These are phyloP conservation scores for Dendrocincla tyrannina DNA, from an alignment of 2,797 vertebrate species.

Conservation along the genomic window DNA sequence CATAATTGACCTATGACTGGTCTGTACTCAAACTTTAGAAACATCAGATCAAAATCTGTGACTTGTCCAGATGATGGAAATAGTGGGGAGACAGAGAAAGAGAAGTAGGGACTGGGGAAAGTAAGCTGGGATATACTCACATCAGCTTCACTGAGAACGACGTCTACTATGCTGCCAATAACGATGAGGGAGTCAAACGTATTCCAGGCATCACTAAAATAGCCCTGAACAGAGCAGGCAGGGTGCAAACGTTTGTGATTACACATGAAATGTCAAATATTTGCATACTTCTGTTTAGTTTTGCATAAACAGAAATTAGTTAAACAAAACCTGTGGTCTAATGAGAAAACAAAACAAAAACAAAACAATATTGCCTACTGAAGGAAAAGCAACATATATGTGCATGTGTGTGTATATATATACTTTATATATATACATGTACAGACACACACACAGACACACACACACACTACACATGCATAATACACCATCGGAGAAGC, in stretches of 20 bases:
- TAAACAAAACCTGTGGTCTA: slow-evolving; percentile 66
- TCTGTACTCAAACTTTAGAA: slow-evolving; percentile 69
- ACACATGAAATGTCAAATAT: slow-evolving; percentile 74
- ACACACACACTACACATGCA: slow-evolving; percentile 27
- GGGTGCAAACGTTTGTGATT: slow-evolving; percentile 82
- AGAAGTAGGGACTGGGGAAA: slow-evolving; percentile 62
- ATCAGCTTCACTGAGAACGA: slow-evolving; percentile 99
- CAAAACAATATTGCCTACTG: slow-evolving; percentile 72
- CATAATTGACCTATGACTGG: slow-evolving; percentile 60
- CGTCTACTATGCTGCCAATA: slow-evolving; percentile 99
- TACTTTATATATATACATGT: slow-evolving; percentile 48
- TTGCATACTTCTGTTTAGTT: slow-evolving; percentile 76
- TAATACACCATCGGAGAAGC: not conserved
- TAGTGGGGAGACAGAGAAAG: slow-evolving; percentile 71
- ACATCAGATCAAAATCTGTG: slow-evolving; percentile 75
- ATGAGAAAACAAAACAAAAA: slow-evolving; percentile 63
- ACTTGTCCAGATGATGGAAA: slow-evolving; percentile 81
- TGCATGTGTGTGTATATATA: slow-evolving; percentile 62
- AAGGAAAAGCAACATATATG: slow-evolving; percentile 70
- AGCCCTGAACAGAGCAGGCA: slow-evolving; percentile 90
- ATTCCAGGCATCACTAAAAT: slow-evolving; percentile 99
- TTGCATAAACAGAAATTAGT: slow-evolving; percentile 75
- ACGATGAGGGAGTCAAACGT: slow-evolving; percentile 99
- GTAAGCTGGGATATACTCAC: slow-evolving; percentile 88
- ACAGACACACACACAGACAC: slow-evolving; percentile 21